phyloP scores from a whole-genome alignment of 2,113 vertebrate genomes.

The Lontra canadensis region DNA sequence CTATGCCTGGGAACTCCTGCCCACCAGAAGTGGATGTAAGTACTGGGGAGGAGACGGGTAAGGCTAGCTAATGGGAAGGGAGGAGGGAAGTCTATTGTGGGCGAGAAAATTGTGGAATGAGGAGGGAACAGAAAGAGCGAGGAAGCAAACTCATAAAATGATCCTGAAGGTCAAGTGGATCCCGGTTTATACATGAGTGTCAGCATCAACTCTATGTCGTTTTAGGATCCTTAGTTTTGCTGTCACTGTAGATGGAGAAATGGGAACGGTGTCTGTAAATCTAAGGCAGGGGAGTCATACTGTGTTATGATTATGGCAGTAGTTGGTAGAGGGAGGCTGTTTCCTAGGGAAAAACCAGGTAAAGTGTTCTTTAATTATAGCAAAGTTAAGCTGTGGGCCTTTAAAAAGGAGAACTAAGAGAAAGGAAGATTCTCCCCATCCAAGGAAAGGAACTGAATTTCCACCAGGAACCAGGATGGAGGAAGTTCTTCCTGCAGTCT shows the following conservation, averaged over 20 bases:
- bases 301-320: neutral
- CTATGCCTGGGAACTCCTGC: slow-evolving; percentile 81
- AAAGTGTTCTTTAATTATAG: neutral
- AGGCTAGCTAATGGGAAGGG: neutral
- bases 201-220: neutral
- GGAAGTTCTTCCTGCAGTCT: neutral
- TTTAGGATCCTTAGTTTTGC: neutral
- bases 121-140: neutral
- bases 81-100: neutral
- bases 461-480: neutral
- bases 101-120: neutral
- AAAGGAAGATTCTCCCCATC: neutral
- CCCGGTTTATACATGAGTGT: neutral
- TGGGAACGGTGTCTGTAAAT: neutral
- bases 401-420: neutral
- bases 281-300: neutral
- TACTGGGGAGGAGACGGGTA: neutral
- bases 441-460: neutral
- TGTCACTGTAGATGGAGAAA: neutral
- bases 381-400: neutral
- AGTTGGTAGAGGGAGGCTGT: neutral
- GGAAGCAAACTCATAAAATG: neutral
- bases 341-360: neutral
- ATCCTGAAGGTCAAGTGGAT: neutral
- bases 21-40: slow-evolving; percentile 88